phyloP scores from a whole-genome alignment of 2,888 invertebrate species.

The Eurytoma californica region DNA sequence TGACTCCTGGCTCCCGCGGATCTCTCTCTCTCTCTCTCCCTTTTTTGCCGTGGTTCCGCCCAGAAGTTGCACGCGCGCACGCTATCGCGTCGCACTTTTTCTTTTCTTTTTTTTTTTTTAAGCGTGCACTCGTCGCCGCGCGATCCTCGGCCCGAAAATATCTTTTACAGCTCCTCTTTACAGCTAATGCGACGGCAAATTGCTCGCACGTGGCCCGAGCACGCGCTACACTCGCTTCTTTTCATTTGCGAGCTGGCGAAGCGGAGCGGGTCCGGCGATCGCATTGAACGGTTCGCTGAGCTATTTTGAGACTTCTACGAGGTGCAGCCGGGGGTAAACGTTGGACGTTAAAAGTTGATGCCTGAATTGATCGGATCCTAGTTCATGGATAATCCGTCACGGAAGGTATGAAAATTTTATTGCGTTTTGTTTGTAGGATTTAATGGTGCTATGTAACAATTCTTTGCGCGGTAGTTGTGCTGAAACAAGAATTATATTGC shows the following conservation, averaged over 20 bases:
- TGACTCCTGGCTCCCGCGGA: constrained; percentile 26
- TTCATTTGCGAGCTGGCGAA: not conserved
- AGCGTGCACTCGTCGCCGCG: constrained; percentile 32
- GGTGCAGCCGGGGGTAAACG: not conserved
- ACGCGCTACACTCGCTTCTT: not conserved
- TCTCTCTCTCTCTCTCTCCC: constrained; percentile 53
- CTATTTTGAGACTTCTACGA: constrained; percentile 18
- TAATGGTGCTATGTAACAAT: too few species aligned
- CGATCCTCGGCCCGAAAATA: constrained; percentile 35
- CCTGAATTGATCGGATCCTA: too few species aligned
- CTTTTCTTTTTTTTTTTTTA: not conserved
- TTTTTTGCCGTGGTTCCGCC: constrained; percentile 70
- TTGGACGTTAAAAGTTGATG: too few species aligned
- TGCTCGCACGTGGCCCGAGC: constrained; percentile 44
- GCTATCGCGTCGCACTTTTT: constrained; percentile 9
- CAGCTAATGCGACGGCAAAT: constrained; percentile 54
- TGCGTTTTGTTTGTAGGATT: too few species aligned
- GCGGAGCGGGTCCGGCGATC: not conserved
- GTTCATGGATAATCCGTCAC: too few species aligned
- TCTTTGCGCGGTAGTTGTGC: too few species aligned
- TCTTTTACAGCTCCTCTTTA: constrained; percentile 46
- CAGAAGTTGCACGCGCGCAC: constrained; percentile 61
- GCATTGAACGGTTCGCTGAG: constrained; percentile 15
- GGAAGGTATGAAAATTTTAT: too few species aligned
- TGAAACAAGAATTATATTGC: too few species aligned